Evolutionary conservation across 2,888 invertebrate genomes (phyloP), one percentile per base, ranked within the genome.

Genomic region (Pyrocoelia pectoralis): DNA sequence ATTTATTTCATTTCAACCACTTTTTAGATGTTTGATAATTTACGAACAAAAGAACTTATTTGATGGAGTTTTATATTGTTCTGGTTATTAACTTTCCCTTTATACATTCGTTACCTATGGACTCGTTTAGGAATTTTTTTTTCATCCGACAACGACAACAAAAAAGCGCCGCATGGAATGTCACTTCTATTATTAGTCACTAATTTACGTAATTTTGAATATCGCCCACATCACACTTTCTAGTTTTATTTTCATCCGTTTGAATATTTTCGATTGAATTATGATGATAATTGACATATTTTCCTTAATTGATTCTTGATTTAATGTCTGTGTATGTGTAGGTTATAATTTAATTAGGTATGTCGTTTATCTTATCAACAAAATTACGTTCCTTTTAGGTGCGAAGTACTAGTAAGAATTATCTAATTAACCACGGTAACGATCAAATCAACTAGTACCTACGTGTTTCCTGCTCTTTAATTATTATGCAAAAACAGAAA

Each of bases 1-100:
- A 55, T 64, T 59, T 51, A 56, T 49, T 64, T 52, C 62, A 40
- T 57, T 57, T 62, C 62, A 58, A 58, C 62, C 62, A 62, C 62
- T 62, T 62, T 62, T 62, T 62, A 56, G 54, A 58, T 58, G 53
- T 58, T 58, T 56, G 52, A 61, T 56, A 61, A 61, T 61, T 61
- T 46, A 56, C 52, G 41, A 56, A 61, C 61, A 61, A 61, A 61
- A 61, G 53, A 41, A 53, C 12, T 41, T 41, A 18, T 48, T 55
- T 48, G 55, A 48, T 55, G 29, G 46, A 41, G 28, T 55, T 55
- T 55, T 46, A 55, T 55, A 46, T 17, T 41, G 46, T 46, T 55
- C 29, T 15, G 43, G 46, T 29, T 46, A 33, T 55, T 48, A 48
- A 28, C 43, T 12, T 41, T 9, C 18, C 46, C 17, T 46, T 55